Evolutionary conservation across 2,797 vertebrate genomes (phyloP).

Genomic region (Xiphorhynchus erythropygius): DNA sequence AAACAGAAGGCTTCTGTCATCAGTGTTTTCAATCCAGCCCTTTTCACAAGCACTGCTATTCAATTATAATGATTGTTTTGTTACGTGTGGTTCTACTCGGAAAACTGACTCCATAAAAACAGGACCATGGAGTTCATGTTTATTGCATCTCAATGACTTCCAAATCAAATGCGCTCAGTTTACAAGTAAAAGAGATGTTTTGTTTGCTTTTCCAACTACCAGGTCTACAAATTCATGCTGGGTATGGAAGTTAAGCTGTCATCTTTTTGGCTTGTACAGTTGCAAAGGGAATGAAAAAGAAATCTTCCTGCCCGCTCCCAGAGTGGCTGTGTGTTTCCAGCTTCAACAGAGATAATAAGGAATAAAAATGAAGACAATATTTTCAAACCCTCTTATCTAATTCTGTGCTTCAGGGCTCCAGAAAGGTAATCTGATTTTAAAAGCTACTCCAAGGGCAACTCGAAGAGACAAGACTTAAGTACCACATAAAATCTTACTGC

Average conservation of each 20-base stretch:
- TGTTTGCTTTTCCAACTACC: conserved; percentile 56
- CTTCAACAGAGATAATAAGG: conserved; percentile 22
- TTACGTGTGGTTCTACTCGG: conserved; percentile 24
- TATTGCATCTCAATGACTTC: conserved; percentile 64
- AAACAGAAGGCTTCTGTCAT: conserved; percentile 56
- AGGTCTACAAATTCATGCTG: conserved; percentile 55
- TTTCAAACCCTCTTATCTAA: conserved; percentile 42
- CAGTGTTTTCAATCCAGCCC: conserved; percentile 22
- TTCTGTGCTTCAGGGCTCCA: neutral
- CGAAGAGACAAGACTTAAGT: conserved; percentile 25
- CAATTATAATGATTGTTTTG: conserved; percentile 46
- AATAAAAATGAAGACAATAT: conserved; percentile 53
- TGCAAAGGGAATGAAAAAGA: neutral
- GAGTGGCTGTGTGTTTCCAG: neutral
- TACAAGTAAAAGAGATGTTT: conserved; percentile 49
- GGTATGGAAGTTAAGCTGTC: conserved; percentile 50
- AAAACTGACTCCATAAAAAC: conserved; percentile 56
- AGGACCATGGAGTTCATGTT: conserved; percentile 53
- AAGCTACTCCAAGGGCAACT: conserved; percentile 37
- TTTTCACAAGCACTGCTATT: conserved; percentile 37
- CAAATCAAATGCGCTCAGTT: conserved; percentile 54
- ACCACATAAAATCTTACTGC: conserved; percentile 11
- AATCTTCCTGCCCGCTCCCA: neutral
- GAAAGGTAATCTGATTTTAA: conserved; percentile 51
- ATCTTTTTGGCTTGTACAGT: conserved; percentile 17